Percentiles rank a stretch among this genome's conserved stretches.
Evolutionary conservation across 1,140 invertebrate species (phyloP).

Genomic region (Drosophila nebulosa): DNA sequence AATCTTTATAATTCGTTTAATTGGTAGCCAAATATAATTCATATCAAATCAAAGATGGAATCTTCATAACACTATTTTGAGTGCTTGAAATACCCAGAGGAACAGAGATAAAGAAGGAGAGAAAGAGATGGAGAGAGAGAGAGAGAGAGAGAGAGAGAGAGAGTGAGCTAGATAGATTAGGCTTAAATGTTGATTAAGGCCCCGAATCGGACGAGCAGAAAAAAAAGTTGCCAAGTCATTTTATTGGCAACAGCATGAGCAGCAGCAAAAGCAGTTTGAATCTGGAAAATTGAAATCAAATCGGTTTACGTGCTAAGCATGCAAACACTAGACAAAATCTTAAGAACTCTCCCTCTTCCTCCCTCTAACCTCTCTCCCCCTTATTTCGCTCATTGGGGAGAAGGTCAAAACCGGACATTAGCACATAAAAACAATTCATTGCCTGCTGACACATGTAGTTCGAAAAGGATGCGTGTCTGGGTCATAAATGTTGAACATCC

Average conservation of each 20-base stretch:
- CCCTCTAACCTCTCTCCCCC: not conserved
- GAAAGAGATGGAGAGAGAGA: not conserved
- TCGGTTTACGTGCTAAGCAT: conserved; percentile 76
- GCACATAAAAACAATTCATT: conserved; percentile 78
- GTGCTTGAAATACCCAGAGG: not conserved
- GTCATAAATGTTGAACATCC: conserved; percentile 50
- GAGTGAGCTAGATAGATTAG: conserved; percentile 12
- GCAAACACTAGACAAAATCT: conserved; percentile 12
- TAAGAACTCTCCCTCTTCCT: not conserved
- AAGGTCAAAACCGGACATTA: conserved; percentile 41
- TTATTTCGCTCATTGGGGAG: not conserved
- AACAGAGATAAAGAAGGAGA: not conserved
- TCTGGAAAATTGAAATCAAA: conserved; percentile 80
- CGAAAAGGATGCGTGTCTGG: conserved; percentile 44
- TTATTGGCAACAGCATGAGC: conserved; percentile 5
- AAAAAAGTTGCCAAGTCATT: conserved; percentile 39
- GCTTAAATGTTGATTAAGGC: conserved; percentile 15
- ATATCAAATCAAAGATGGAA: not conserved
- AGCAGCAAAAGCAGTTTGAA: conserved; percentile 43
- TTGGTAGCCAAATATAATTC: not conserved
- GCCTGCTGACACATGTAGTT: conserved; percentile 69
- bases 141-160: not conserved
- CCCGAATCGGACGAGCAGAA: conserved; percentile 12
- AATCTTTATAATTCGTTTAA: not conserved
- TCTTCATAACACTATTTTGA: not conserved